Evolutionary conservation across 2,797 vertebrate genomes (phyloP).

Genomic region (Crenuchus spilurus): DNA sequence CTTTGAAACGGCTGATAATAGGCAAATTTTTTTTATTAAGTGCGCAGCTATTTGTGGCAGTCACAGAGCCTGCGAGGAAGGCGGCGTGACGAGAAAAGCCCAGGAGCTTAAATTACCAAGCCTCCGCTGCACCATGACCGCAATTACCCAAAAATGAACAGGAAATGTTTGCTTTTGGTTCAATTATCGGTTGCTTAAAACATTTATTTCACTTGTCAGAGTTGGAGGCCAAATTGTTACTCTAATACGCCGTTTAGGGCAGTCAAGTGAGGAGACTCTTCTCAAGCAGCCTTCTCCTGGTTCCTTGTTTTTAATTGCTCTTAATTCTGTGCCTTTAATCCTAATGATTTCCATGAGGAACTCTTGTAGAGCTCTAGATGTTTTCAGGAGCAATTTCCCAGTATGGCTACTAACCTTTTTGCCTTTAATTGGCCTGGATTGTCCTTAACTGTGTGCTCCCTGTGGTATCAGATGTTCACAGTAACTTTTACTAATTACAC

Average conservation of each 20-base stretch:
- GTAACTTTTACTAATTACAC: background rate
- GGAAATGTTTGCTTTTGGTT: slow-evolving; percentile 87
- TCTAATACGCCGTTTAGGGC: slow-evolving; percentile 2
- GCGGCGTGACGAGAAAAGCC: slow-evolving; percentile 71
- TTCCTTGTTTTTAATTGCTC: background rate
- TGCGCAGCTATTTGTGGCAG: slow-evolving; percentile 59
- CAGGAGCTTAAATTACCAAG: slow-evolving; percentile 77
- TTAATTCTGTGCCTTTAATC: background rate
- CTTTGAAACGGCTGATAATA: slow-evolving; percentile 62
- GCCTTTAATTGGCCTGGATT: background rate
- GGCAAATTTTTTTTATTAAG: slow-evolving; percentile 70
- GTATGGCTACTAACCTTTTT: background rate
- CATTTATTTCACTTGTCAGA: slow-evolving; percentile 85
- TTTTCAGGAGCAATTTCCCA: background rate
- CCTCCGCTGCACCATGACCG: slow-evolving; percentile 74
- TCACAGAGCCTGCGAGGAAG: slow-evolving; percentile 66
- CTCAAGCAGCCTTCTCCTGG: background rate
- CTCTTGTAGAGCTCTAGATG: background rate
- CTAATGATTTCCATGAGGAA: background rate
- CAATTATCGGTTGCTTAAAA: slow-evolving; percentile 82
- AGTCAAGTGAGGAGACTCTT: slow-evolving; percentile 7
- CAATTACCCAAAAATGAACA: slow-evolving; percentile 85
- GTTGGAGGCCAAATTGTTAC: slow-evolving; percentile 22
- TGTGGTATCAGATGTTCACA: background rate
- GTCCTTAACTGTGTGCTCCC: background rate